Conservation (phyloP, 2,888 invertebrate genomes). For the Leptinotarsa tumamoca region DNA sequence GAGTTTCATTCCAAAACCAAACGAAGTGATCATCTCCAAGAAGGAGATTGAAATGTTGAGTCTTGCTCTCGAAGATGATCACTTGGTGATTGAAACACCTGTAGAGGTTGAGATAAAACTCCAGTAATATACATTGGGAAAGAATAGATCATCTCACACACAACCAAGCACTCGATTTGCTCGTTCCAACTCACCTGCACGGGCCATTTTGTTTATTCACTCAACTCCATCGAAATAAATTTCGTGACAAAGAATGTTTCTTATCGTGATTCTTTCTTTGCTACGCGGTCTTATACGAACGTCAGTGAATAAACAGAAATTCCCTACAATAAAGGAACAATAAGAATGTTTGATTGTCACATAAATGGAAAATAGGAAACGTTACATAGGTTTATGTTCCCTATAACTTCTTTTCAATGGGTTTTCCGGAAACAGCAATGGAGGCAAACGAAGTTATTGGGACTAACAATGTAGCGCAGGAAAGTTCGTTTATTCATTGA, state of each 20-base stretch:
- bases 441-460: background rate
- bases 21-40: too few relatives aligned
- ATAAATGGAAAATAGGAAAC: slow-evolving; percentile 33
- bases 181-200: background rate
- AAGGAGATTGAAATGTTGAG: too few relatives aligned
- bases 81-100: too few relatives aligned
- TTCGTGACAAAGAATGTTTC: slow-evolving; percentile 15
- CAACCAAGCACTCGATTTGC: background rate
- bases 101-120: too few relatives aligned
- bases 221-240: slow-evolving; percentile 4
- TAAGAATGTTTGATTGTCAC: slow-evolving; percentile 33
- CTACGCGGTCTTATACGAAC: slow-evolving; percentile 21
- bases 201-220: slow-evolving; percentile 6
- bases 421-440: slow-evolving; percentile 9
- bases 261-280: slow-evolving; percentile 18
- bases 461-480: background rate
- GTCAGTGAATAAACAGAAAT: slow-evolving; percentile 33
- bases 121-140: too few relatives aligned
- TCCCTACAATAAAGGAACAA: slow-evolving; percentile 31
- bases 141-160: too few relatives aligned
- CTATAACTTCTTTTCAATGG: slow-evolving; percentile 7
- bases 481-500: background rate
- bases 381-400: slow-evolving; percentile 27
- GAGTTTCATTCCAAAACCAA: too few relatives aligned
- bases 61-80: too few relatives aligned